A percentile compares a stretch with the other conserved stretches of the same genome.
Conservation (phyloP, 2,888 invertebrate species). For the Stenoptilia bipunctidactyla region DNA sequence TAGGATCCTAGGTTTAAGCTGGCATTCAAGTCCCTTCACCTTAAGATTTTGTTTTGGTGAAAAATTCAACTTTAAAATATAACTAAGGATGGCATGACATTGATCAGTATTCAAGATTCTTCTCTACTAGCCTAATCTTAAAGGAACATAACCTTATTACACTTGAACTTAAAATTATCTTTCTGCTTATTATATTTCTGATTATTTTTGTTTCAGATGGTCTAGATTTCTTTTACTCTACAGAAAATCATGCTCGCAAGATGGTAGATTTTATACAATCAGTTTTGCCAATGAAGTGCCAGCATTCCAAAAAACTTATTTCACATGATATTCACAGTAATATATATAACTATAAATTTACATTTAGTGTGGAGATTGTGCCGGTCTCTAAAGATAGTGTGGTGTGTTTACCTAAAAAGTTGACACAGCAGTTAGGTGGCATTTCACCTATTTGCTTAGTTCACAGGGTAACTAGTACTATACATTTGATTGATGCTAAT, state of each 20-base stretch:
- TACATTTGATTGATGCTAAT: constrained; percentile 94
- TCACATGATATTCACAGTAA: constrained; percentile 98
- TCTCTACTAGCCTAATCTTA: too few relatives aligned
- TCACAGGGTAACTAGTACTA: constrained; percentile 86
- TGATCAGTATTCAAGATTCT: too few relatives aligned
- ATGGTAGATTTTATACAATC: constrained; percentile 93
- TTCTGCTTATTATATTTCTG: too few relatives aligned
- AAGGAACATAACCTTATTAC: too few relatives aligned
- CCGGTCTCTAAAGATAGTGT: constrained; percentile 96
- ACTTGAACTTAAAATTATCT: too few relatives aligned
- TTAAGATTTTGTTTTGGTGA: too few relatives aligned
- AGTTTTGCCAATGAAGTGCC: constrained; percentile 89
- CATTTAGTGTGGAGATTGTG: constrained; percentile 94
- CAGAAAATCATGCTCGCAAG: constrained; percentile 92
- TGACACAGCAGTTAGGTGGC: constrained; percentile 89
- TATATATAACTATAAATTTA: constrained; percentile 95
- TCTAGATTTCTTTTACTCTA: constrained; percentile 93
- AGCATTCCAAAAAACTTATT: constrained; percentile 93
- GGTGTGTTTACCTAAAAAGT: constrained; percentile 88
- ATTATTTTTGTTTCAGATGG: constrained; percentile 77
- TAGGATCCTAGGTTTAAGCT: too few relatives aligned
- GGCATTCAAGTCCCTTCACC: too few relatives aligned
- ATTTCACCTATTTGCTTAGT: constrained; percentile 92
- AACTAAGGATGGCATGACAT: too few relatives aligned
- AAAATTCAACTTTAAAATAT: too few relatives aligned